phyloP scores from a whole-genome alignment of 2,888 invertebrate genomes.

The Heliconius ismenius region DNA sequence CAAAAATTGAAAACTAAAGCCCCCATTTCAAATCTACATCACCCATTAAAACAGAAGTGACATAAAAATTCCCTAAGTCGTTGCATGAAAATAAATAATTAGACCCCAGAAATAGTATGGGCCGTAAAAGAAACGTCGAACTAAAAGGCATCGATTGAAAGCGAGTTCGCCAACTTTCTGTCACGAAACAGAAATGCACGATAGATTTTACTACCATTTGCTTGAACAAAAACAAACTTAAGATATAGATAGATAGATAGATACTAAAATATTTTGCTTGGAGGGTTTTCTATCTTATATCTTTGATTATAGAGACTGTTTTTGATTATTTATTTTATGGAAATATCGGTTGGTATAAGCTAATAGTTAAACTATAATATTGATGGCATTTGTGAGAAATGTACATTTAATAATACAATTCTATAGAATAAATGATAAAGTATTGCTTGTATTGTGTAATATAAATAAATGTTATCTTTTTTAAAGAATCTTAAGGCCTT shows the following conservation, averaged over 20 bases:
- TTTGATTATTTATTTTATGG: background rate
- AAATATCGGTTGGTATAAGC: conserved; percentile 3
- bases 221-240: conserved; percentile 53
- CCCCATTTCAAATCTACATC: background rate
- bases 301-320: background rate
- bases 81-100: conserved; percentile 70
- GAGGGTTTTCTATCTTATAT: background rate
- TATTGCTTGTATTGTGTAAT: background rate
- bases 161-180: conserved; percentile 64
- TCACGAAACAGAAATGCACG: conserved; percentile 74
- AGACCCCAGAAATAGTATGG: conserved; percentile 54
- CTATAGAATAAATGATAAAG: background rate
- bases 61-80: conserved; percentile 23
- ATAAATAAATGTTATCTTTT: background rate
- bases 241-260: conserved; percentile 28
- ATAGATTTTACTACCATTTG: conserved; percentile 72
- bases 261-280: background rate
- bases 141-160: conserved; percentile 73
- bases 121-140: conserved; percentile 56
- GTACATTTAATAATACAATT: background rate
- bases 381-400: conserved; percentile 1
- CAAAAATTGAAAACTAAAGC: background rate
- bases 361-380: conserved; percentile 7
- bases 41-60: conserved; percentile 14
- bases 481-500: background rate